Evolutionary conservation across 2,888 invertebrate genomes (phyloP).

Genomic region (Antitype chi): DNA sequence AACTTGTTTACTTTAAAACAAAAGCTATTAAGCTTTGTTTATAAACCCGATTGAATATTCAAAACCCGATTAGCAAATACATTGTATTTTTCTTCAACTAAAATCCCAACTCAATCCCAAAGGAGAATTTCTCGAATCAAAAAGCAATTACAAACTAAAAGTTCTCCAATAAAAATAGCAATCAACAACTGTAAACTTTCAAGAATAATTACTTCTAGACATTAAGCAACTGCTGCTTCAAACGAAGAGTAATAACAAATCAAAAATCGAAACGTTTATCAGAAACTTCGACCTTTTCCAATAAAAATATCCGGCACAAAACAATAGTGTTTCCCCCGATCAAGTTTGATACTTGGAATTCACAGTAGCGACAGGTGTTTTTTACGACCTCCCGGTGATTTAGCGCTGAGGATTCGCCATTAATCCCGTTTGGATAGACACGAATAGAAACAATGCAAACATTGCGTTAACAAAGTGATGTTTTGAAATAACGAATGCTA

Average conservation of each 20-base stretch:
- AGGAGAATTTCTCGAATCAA: slow-evolving; percentile 41
- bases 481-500: slow-evolving; percentile 66
- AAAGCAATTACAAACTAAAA: slow-evolving; percentile 50
- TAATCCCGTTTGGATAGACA: slow-evolving; percentile 87
- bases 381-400: slow-evolving; percentile 87
- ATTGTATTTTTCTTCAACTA: slow-evolving; percentile 19
- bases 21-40: slow-evolving; percentile 25
- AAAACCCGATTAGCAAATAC: slow-evolving; percentile 31
- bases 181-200: slow-evolving; percentile 45
- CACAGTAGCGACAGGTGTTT: slow-evolving; percentile 88
- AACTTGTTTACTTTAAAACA: slow-evolving; percentile 25
- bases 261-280: slow-evolving; percentile 60
- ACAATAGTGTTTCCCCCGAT: slow-evolving; percentile 78
- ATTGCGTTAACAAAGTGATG: slow-evolving; percentile 76
- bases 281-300: slow-evolving; percentile 58
- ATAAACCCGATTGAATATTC: slow-evolving; percentile 14
- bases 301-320: slow-evolving; percentile 73
- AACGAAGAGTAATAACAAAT: slow-evolving; percentile 35
- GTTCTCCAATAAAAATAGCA: slow-evolving; percentile 51
- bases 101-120: slow-evolving; percentile 23
- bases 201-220: slow-evolving; percentile 47
- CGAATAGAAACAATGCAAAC: slow-evolving; percentile 84
- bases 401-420: slow-evolving; percentile 86
- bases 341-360: slow-evolving; percentile 83
- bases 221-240: slow-evolving; percentile 23